Conservation (phyloP, 2,888 invertebrate species). For the Hymenopus coronatus region DNA sequence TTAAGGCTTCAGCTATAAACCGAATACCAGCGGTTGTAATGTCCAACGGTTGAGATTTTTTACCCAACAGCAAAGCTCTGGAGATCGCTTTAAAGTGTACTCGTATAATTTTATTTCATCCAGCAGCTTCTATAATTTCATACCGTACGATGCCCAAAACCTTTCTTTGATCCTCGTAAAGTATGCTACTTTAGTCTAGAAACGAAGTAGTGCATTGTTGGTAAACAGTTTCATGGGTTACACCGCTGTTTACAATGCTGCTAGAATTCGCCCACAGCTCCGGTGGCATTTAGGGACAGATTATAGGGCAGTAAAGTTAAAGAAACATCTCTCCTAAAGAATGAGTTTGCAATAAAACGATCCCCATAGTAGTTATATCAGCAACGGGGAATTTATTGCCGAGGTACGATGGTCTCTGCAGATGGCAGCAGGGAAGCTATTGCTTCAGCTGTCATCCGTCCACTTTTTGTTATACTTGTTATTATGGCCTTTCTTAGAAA, state of each 20-base stretch:
- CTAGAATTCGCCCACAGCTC: not conserved
- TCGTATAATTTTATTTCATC: not conserved
- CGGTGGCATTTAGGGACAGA: not conserved
- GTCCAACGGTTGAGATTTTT: not conserved
- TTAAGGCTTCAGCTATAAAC: not conserved
- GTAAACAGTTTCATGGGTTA: not conserved
- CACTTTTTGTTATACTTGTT: not conserved
- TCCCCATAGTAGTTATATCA: not conserved
- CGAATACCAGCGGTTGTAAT: not conserved
- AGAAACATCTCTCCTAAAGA: not conserved
- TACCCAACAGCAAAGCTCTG: not conserved
- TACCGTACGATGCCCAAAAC: not conserved
- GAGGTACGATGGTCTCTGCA: not conserved
- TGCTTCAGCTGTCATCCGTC: not conserved
- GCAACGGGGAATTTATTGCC: not conserved
- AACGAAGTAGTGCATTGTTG: not conserved
- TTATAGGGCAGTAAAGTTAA: not conserved
- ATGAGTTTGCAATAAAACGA: not conserved
- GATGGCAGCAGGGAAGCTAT: not conserved
- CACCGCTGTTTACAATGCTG: not conserved
- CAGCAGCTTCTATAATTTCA: not conserved
- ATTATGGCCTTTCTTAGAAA: not conserved
- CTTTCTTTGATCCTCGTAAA: not conserved
- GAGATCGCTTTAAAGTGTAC: not conserved
- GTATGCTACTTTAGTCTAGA: not conserved